These are phyloP conservation scores for Cataglyphis cursor DNA, from an alignment of 2,888 invertebrate genomes.

Conservation along the genomic window DNA sequence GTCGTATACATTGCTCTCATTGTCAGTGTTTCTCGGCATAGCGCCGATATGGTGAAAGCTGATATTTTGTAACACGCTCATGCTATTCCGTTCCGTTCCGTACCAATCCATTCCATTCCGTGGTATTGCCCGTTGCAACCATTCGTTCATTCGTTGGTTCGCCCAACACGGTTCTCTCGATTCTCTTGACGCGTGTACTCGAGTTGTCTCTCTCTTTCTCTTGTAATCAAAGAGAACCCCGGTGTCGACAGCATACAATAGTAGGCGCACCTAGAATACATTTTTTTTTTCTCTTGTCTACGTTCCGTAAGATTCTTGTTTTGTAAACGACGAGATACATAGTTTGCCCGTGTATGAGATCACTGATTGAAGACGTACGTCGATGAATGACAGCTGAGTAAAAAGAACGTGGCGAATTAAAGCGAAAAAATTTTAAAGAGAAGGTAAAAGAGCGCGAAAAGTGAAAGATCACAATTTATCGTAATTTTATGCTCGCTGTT, in stretches of 20 bases:
- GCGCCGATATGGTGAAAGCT: constrained; percentile 86
- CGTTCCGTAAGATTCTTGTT: constrained; percentile 69
- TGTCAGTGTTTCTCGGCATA: constrained; percentile 54
- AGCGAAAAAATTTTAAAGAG: background rate
- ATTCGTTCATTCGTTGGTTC: constrained; percentile 68
- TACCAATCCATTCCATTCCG: constrained; percentile 79
- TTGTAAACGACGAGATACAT: constrained; percentile 22
- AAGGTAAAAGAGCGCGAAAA: background rate
- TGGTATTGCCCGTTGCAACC: constrained; percentile 79
- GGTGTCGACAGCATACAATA: constrained; percentile 77
- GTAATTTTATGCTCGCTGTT: background rate
- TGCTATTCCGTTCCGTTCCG: constrained; percentile 84
- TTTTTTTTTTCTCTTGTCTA: constrained; percentile 72
- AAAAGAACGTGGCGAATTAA: background rate
- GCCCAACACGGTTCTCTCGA: constrained; percentile 35
- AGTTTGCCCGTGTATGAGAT: constrained; percentile 13
- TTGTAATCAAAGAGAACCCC: constrained; percentile 76
- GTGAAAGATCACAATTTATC: constrained; percentile 1
- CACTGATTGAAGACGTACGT: background rate
- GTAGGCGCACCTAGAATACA: constrained; percentile 80
- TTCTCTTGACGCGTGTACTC: constrained; percentile 48
- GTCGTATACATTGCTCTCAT: background rate
- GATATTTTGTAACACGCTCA: constrained; percentile 86
- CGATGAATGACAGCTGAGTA: background rate
- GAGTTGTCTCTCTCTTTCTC: constrained; percentile 62